Percentiles rank a stretch among this genome's conserved stretches.
These are phyloP conservation scores for Drosophila triauraria DNA, from an alignment of 1,140 invertebrate species.

Conservation along the genomic window DNA sequence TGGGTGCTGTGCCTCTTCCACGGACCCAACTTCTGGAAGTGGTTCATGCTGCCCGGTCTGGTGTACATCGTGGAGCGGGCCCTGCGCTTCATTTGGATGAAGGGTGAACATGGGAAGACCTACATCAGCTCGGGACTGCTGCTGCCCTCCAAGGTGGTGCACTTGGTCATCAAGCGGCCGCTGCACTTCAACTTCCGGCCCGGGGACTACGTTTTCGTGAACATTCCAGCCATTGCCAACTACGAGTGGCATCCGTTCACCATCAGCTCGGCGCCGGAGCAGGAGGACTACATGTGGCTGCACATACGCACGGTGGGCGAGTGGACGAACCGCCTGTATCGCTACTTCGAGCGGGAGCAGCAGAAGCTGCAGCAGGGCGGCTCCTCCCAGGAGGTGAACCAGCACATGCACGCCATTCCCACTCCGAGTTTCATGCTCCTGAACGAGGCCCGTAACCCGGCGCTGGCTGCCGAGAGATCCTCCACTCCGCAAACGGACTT, in stretches of 20 bases:
- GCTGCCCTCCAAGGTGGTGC: constrained; percentile 94
- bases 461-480: constrained; percentile 21
- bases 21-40: constrained; percentile 97
- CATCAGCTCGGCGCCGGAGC: constrained; percentile 97
- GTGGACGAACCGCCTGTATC: constrained; percentile 96
- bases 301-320: constrained; percentile 97
- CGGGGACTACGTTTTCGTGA: constrained; percentile 97
- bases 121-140: constrained; percentile 94
- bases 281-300: constrained; percentile 96
- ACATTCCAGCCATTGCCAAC: constrained; percentile 95
- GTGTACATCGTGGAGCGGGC: constrained; percentile 92
- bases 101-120: constrained; percentile 91
- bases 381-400: constrained; percentile 86
- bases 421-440: constrained; percentile 69
- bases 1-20: constrained; percentile 95
- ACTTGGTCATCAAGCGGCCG: constrained; percentile 94
- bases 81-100: constrained; percentile 86
- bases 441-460: constrained; percentile 66
- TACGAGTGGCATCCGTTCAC: constrained; percentile 99
- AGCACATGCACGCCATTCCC: constrained; percentile 75
- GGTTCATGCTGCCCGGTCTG: constrained; percentile 94
- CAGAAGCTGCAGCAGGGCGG: constrained; percentile 89
- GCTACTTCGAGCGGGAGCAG: constrained; percentile 94
- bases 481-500: constrained; percentile 82
- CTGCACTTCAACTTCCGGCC: constrained; percentile 94